These are phyloP conservation scores for Melanotaenia parkinsoni DNA, from an alignment of 2,797 vertebrate species.

Conservation along the genomic window DNA sequence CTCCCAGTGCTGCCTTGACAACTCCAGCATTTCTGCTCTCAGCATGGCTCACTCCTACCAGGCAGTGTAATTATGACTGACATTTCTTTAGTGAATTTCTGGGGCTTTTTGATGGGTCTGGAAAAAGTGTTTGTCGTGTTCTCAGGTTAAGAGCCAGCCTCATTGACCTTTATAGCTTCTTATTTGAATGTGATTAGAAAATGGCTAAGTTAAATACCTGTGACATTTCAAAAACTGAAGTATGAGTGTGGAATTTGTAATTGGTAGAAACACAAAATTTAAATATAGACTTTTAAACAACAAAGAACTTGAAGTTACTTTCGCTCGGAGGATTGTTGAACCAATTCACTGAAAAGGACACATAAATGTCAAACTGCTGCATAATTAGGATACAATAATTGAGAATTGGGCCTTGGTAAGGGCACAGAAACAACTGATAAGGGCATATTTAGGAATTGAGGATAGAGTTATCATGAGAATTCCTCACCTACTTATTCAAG, in stretches of 20 bases:
- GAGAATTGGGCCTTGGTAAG: conserved; percentile 7
- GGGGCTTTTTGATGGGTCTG: conserved; percentile 53
- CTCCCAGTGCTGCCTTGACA: conserved; percentile 25
- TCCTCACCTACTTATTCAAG: background rate
- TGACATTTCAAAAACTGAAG: conserved; percentile 76
- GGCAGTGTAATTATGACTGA: conserved; percentile 59
- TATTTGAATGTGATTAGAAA: conserved; percentile 73
- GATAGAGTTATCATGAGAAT: background rate
- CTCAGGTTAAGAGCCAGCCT: conserved; percentile 61
- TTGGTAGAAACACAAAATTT: conserved; percentile 36
- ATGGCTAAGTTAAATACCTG: conserved; percentile 70
- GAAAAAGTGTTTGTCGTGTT: conserved; percentile 48
- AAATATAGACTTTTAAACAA: conserved; percentile 48
- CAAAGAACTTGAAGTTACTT: conserved; percentile 42
- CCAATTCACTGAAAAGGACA: conserved; percentile 30
- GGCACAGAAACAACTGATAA: conserved; percentile 17
- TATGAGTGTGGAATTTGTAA: conserved; percentile 37
- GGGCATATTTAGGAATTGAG: background rate
- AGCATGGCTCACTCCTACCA: conserved; percentile 5
- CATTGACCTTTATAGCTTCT: conserved; percentile 68
- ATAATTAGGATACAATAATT: conserved; percentile 40
- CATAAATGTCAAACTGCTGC: conserved; percentile 53
- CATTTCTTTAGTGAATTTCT: conserved; percentile 66
- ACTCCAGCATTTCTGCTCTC: conserved; percentile 28
- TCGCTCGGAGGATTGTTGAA: conserved; percentile 23